Base-by-base conservation (phyloP, 2,113 vertebrate genomes). In the Prunella fulvescens region DNA sequence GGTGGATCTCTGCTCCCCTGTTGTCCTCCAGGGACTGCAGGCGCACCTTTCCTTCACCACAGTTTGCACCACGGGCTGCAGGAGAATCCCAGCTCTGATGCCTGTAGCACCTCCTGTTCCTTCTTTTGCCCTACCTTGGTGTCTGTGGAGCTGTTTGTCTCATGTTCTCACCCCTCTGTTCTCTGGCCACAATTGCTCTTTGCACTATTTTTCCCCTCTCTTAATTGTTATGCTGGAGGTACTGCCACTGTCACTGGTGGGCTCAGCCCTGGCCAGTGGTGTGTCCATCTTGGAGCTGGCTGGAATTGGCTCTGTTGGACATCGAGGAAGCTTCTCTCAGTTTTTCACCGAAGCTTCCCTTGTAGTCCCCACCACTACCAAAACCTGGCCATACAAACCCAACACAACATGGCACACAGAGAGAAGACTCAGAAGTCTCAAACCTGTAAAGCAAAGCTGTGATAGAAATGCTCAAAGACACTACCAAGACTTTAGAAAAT, bases 261-360 rank as follows among this genome's bases (percentile, higher is more conserved):
- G 23, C 40, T 29, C 26, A 20, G 22, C 22, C 67, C 33, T 29
- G 31, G 31, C 11, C 40, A 33, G 40, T 3, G 11, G 9, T 8
- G 14, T 10, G 35, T 50, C 54, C 26, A 3, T 22, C 35, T 15
- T 29, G 23, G 42, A 44, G 42, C 16, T 0, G 0, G 13, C 31
- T 69, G 47, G 47, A 6, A 15, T 13, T 14, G 14, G 9, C 42
- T 69, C 19, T 56, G 7, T 9, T 9, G 6, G 33, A 62, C 19
- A 31, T 2, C 14, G 4, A 19, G 35, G 54, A 44, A 69, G 6
- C 13, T 81, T 29, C 76, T 25, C 25, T 11, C 25, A 48, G 9
- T 35, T 67, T 56, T 35, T 48, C 40, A 69, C 35, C 69, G 40
- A 48, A 91, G 26, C 47, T 1, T 1, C 2, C 7, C 4, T 19